Base-by-base conservation (phyloP, 2,888 invertebrate species). In the Frankliniella fusca region DNA sequence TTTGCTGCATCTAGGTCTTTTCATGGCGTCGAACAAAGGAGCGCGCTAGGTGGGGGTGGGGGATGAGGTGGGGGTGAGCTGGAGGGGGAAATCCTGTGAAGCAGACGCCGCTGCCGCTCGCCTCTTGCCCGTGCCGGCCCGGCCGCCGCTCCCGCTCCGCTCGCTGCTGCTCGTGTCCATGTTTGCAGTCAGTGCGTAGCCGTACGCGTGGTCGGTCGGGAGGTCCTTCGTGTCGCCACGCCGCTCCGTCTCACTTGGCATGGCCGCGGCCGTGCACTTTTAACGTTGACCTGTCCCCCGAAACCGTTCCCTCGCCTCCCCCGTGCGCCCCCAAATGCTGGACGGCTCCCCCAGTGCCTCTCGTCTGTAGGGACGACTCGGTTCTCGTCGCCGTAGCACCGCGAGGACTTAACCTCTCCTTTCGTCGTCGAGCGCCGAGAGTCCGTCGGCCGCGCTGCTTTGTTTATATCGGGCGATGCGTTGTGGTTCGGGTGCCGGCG, bases 1-100 rank as follows among this genome's bases (percentile, higher is more conserved):
- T 38, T 38, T 38, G 38, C 38, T 38, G 38, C 38, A 38, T 38
- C 38, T 38, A 38, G 38, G 38, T 38, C 3, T 38, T 38, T 23
- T 70, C 70, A 70, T 70, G 70, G 70, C 70, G 70, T n/a, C 70
- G 70, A 23, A 70, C 70, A 70, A 70, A 70, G 70, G 23, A n/a
- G 23, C n/a, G 70, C 70, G 23, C 23, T n/a, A 3, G 70, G n/a
- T 11, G 23, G 3, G 65, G 12, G 23, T n/a, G 11, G 11, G 23
- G 70, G 23, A 23, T 9, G 70, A 23, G 23, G 70, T 9, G 23
- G 70, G 23, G 70, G 11, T 3, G 70, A 23, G 9, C 3, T 5
- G 70, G 23, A 23, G 70, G 20, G 23, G 70, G 70, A 11, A 23
- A 11, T 7, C 11, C 23, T n/a, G n/a, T 2, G 70, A 23, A 23